These are phyloP conservation scores for Peromyscus eremicus DNA, from an alignment of 2,797 vertebrate species.

Conservation along the genomic window DNA sequence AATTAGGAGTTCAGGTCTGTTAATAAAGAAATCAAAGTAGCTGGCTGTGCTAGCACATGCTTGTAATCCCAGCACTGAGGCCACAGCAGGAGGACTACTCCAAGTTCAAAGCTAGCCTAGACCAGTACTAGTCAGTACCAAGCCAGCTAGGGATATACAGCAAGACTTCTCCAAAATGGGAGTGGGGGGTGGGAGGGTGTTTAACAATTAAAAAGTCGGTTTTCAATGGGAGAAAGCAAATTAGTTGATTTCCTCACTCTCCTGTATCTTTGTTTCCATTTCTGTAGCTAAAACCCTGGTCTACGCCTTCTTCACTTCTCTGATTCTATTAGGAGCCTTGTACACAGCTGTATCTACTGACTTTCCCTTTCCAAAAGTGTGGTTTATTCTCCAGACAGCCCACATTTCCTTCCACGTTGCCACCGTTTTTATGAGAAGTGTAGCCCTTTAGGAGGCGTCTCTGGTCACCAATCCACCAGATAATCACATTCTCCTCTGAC, in stretches of 20 bases:
- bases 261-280: background rate
- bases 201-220: background rate
- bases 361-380: conserved; percentile 1
- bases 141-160: background rate
- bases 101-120: background rate
- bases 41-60: background rate
- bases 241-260: background rate
- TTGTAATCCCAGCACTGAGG: background rate
- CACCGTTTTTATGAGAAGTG: background rate
- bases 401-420: background rate
- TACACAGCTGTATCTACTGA: background rate
- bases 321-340: background rate
- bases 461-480: background rate
- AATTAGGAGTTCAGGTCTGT: background rate
- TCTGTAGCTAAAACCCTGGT: background rate
- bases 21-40: background rate
- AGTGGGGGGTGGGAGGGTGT: too few relatives aligned
- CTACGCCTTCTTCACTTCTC: background rate
- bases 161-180: background rate
- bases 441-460: background rate
- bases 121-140: background rate
- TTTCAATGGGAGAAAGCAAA: conserved; percentile 48
- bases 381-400: background rate
- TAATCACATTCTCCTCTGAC: conserved; percentile 17
- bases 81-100: background rate